Conservation (phyloP, 2,113 vertebrate species). For the Mormoops blainvillei region DNA sequence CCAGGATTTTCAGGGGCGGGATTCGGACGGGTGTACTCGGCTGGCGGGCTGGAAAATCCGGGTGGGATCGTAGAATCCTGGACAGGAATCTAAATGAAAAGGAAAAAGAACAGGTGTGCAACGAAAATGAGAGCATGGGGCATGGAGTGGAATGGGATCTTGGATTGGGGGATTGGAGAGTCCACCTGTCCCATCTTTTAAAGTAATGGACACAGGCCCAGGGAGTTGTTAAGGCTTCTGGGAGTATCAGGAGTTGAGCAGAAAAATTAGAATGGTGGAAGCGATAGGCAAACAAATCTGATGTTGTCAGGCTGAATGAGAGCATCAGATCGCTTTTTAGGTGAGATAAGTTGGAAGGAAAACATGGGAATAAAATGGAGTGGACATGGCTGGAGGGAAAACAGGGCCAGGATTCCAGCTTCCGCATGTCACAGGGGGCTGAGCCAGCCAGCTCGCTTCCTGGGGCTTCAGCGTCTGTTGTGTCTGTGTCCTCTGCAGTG, state of each 20-base stretch:
- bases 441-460: too few relatives aligned
- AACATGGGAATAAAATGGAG: background rate
- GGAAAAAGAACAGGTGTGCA: background rate
- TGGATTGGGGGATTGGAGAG: background rate
- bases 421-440: accelerated
- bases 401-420: background rate
- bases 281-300: background rate
- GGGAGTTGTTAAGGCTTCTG: background rate
- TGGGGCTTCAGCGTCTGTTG: background rate
- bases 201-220: background rate
- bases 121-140: background rate
- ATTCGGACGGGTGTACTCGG: background rate
- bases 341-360: background rate
- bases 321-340: background rate
- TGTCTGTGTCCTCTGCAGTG: slow-evolving; percentile 76
- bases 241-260: background rate
- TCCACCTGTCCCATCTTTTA: background rate
- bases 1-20: background rate
- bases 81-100: background rate
- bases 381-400: background rate
- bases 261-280: background rate
- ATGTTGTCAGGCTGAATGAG: background rate
- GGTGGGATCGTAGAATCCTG: background rate
- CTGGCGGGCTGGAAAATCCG: background rate
- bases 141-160: background rate